These are phyloP conservation scores for Odontocerum albicorne DNA, from an alignment of 2,888 invertebrate species.

Conservation along the genomic window DNA sequence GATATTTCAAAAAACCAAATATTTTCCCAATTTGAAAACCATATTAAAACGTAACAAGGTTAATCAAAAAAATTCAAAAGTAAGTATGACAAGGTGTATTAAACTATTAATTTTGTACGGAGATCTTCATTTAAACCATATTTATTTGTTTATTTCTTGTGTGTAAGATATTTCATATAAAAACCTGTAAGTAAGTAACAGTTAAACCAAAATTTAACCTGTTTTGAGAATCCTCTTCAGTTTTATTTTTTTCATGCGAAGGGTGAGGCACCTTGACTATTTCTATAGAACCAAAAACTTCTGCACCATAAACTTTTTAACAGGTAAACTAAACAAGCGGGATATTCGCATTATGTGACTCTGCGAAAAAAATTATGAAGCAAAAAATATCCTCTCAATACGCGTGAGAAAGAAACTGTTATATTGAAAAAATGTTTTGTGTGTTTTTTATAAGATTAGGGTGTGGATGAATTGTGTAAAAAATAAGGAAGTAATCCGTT, in stretches of 20 bases:
- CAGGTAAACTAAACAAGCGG: conserved; percentile 10
- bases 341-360: background rate
- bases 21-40: too few species aligned
- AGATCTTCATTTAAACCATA: too few species aligned
- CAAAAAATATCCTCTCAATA: conserved; percentile 7
- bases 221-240: background rate
- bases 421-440: conserved; percentile 13
- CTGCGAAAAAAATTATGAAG: background rate
- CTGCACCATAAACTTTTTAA: conserved; percentile 19
- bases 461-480: conserved; percentile 23
- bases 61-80: too few species aligned
- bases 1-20: too few species aligned
- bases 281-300: background rate
- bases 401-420: conserved; percentile 28
- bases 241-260: background rate
- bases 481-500: conserved; percentile 35
- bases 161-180: too few species aligned
- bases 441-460: conserved; percentile 13
- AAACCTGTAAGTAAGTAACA: too few species aligned
- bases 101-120: too few species aligned
- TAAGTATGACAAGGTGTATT: too few species aligned
- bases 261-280: background rate
- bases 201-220: too few species aligned
- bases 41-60: too few species aligned
- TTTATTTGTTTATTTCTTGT: too few species aligned